Conservation (phyloP, 53 echinoderm and acorn worm genomes). For the Apostichopus leukothele region DNA sequence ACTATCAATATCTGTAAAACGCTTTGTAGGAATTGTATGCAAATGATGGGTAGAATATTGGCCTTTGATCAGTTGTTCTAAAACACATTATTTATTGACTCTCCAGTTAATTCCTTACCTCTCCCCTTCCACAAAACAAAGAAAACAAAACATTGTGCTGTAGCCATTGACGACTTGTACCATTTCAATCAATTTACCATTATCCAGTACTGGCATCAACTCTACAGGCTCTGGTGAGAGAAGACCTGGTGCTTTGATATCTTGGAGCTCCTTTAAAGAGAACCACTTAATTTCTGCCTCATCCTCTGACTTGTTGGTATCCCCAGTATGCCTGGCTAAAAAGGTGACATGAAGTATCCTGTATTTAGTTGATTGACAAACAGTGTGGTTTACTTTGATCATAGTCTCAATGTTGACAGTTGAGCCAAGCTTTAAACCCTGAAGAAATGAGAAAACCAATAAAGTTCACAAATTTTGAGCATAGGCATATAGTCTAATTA, state of each 20-base stretch:
- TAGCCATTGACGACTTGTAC: no score
- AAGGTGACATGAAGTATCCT: slow-evolving; percentile 3
- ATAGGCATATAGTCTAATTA: no score
- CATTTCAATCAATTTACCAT: neutral
- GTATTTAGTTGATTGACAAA: neutral
- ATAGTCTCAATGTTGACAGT: slow-evolving; percentile 13
- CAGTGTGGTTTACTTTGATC: slow-evolving; percentile 4
- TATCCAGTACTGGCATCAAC: neutral
- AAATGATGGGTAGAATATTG: no score
- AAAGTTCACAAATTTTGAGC: no score
- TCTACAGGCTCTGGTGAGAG: slow-evolving; percentile 21
- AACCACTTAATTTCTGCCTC: neutral
- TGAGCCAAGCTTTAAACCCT: neutral
- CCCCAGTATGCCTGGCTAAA: neutral
- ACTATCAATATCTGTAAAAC: no score
- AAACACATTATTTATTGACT: no score
- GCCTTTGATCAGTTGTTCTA: no score
- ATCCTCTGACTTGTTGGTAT: neutral
- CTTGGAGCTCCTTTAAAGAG: neutral
- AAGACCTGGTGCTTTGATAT: neutral
- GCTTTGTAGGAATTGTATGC: no score
- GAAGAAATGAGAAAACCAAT: neutral
- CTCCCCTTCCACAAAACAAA: no score
- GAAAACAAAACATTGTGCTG: no score
- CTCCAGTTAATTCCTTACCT: no score